Evolutionary conservation across 2,797 vertebrate species (phyloP).

Genomic region (Chanos chanos): DNA sequence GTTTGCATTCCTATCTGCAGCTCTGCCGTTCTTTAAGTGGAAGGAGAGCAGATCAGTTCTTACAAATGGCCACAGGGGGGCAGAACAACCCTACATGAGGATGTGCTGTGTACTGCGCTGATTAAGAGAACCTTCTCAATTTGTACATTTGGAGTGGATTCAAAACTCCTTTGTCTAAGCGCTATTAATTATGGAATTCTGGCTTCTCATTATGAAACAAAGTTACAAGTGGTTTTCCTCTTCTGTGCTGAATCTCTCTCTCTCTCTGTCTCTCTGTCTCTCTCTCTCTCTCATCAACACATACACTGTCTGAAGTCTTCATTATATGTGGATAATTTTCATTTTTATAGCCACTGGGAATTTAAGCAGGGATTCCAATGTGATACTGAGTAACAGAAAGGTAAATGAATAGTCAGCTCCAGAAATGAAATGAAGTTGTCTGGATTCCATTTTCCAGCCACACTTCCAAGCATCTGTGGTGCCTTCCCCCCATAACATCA

Average conservation of each 20-base stretch:
- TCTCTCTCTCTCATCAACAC: slow-evolving; percentile 52
- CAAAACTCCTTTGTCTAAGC: slow-evolving; percentile 38
- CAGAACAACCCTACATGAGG: slow-evolving; percentile 66
- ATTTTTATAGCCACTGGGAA: no score
- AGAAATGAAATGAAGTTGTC: no score
- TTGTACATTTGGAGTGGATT: background rate
- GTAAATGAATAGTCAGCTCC: no score
- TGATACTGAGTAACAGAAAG: no score
- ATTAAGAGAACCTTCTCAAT: slow-evolving; percentile 24
- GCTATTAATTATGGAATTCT: slow-evolving; percentile 66
- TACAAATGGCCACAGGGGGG: slow-evolving; percentile 71
- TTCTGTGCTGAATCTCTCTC: no score
- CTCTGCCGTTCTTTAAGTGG: no score
- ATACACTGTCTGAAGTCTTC: slow-evolving; percentile 23
- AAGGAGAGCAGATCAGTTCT: slow-evolving; percentile 38
- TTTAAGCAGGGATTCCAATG: no score
- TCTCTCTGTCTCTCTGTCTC: slow-evolving; percentile 20
- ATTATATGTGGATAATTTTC: no score
- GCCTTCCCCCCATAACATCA: no score
- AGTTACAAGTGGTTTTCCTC: slow-evolving; percentile 6
- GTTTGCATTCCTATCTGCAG: no score
- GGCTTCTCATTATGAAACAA: slow-evolving; percentile 53
- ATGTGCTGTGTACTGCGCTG: background rate
- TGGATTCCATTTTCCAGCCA: no score
- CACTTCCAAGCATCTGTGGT: no score